Percentiles rank a stretch among this genome's conserved stretches.
These are phyloP conservation scores for Allacma fusca DNA, from an alignment of 2,888 invertebrate genomes.

Conservation along the genomic window DNA sequence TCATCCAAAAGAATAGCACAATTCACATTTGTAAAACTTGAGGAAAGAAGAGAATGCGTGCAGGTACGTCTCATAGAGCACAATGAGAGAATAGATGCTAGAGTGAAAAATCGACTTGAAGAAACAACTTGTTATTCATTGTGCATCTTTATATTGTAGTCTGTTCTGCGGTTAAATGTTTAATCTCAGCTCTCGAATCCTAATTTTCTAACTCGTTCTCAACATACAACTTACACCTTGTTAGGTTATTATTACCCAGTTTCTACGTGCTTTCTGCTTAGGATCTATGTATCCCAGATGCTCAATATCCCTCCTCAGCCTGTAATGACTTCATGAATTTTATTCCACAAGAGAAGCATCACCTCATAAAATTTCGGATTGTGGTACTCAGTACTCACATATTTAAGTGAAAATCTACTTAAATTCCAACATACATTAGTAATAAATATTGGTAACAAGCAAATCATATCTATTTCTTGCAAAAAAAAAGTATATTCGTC, in stretches of 20 bases:
- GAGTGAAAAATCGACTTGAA: slow-evolving; percentile 34
- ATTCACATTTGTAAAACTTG: neutral
- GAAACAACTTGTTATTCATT: slow-evolving; percentile 37
- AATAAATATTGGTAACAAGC: too few species aligned
- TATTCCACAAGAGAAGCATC: neutral
- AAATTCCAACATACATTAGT: too few species aligned
- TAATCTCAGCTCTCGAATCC: slow-evolving; percentile 39
- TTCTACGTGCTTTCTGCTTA: slow-evolving; percentile 27
- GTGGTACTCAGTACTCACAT: too few species aligned
- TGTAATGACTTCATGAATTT: slow-evolving; percentile 1
- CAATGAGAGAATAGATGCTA: slow-evolving; percentile 30
- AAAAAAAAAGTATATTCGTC: too few species aligned
- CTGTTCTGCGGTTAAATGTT: slow-evolving; percentile 41
- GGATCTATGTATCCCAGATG: neutral
- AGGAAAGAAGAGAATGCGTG: slow-evolving; percentile 9
- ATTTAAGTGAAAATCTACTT: too few species aligned
- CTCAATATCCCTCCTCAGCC: neutral
- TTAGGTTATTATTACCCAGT: slow-evolving; percentile 40
- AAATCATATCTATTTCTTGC: too few species aligned
- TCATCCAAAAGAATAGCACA: slow-evolving; percentile 10
- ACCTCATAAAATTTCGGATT: neutral
- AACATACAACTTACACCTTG: slow-evolving; percentile 25
- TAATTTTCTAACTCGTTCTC: slow-evolving; percentile 35
- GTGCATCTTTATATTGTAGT: slow-evolving; percentile 32
- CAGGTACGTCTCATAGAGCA: neutral